A percentile compares a stretch with the other conserved stretches of the same genome.
Evolutionary conservation across 2,113 vertebrate species (phyloP).

Genomic region (Dipodomys ordii): DNA sequence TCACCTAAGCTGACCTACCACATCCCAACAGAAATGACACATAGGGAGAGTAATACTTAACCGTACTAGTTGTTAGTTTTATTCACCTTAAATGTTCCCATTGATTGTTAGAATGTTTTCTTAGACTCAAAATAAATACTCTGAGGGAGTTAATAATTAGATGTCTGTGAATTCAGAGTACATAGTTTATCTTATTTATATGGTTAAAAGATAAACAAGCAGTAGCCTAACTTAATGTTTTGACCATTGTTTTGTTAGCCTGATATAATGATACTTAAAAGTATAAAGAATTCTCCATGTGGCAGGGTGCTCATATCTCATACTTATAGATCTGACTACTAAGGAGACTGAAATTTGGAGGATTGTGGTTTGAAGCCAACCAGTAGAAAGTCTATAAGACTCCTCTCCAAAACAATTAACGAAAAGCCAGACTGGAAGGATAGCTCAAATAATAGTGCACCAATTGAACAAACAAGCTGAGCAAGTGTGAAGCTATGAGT

Average conservation of each 20-base stretch:
- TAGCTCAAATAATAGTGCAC: no score
- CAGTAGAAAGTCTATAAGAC: no score
- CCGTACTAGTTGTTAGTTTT: not conserved
- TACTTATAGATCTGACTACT: no score
- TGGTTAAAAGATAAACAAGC: slow-evolving; percentile 9
- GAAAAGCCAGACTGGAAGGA: no score
- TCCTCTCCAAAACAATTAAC: no score
- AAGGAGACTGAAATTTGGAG: no score
- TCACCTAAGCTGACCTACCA: not conserved
- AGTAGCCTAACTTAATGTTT: slow-evolving; percentile 23
- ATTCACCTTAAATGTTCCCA: not conserved
- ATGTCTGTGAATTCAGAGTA: slow-evolving; percentile 35
- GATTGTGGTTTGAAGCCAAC: no score
- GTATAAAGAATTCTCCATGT: not conserved
- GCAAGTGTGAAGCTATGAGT: no score
- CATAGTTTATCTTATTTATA: not conserved
- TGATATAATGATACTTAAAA: slow-evolving; percentile 16
- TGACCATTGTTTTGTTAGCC: slow-evolving; percentile 37
- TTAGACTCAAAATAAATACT: slow-evolving; percentile 18
- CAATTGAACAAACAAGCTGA: no score
- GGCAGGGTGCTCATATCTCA: no score
- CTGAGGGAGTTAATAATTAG: not conserved
- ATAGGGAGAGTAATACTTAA: not conserved
- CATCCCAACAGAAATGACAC: not conserved
- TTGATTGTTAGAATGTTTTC: slow-evolving; percentile 42